Evolutionary conservation across 2,888 invertebrate genomes (phyloP).

Genomic region (Aporophyla nigra): DNA sequence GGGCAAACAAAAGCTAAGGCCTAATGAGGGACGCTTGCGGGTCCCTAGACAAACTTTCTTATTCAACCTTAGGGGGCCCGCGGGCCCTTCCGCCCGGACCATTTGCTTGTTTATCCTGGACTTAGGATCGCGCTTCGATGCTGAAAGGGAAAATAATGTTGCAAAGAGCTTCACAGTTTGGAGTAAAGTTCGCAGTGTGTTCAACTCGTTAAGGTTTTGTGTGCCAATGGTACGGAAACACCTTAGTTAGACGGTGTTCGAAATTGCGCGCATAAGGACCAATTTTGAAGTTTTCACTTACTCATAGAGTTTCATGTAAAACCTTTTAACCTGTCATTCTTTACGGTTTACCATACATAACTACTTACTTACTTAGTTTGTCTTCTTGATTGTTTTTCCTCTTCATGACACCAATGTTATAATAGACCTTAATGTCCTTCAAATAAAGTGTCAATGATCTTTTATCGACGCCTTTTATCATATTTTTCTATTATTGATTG

Average conservation of each 20-base stretch:
- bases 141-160: conserved; percentile 74
- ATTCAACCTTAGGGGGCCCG: conserved; percentile 81
- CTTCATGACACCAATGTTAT: background rate
- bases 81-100: conserved; percentile 87
- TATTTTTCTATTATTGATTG: background rate
- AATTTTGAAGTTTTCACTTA: conserved; percentile 16
- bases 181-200: conserved; percentile 64
- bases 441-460: background rate
- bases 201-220: conserved; percentile 61
- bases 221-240: conserved; percentile 31
- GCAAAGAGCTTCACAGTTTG: conserved; percentile 70
- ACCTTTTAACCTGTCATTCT: background rate
- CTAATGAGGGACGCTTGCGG: conserved; percentile 87
- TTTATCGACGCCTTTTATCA: background rate
- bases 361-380: background rate
- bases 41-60: conserved; percentile 88
- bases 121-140: conserved; percentile 77
- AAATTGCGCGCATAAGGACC: conserved; percentile 2
- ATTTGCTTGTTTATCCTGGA: conserved; percentile 89
- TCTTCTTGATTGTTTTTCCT: background rate
- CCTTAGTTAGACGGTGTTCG: conserved; percentile 6
- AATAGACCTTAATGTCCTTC: background rate
- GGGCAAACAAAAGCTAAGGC: conserved; percentile 88
- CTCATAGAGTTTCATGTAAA: background rate
- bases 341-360: background rate